Evolutionary conservation across 2,888 invertebrate species (phyloP).

Genomic region (Lymantria monacha): DNA sequence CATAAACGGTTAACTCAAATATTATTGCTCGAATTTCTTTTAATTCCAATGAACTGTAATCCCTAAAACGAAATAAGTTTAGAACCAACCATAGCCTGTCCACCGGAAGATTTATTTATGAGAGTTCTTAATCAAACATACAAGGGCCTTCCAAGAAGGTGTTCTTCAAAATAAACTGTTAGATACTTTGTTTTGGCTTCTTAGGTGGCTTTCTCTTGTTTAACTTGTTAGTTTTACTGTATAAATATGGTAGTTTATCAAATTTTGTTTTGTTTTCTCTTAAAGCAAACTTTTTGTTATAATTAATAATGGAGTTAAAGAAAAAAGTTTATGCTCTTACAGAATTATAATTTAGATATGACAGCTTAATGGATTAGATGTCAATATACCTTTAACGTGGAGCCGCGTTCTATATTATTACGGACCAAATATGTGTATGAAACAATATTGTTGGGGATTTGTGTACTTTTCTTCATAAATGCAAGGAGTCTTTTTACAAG

Average conservation of each 20-base stretch:
- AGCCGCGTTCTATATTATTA: no score
- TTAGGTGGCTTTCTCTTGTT: conserved; percentile 60
- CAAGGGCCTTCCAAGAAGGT: conserved; percentile 61
- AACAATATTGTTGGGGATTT: no score
- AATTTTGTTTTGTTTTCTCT: conserved; percentile 33
- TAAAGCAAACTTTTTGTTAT: background rate
- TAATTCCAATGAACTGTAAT: conserved; percentile 8
- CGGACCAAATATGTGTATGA: no score
- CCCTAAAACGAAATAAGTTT: conserved; percentile 19
- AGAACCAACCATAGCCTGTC: conserved; percentile 40
- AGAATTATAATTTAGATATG: no score
- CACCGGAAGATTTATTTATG: conserved; percentile 53
- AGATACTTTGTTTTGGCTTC: conserved; percentile 68
- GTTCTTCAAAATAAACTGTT: conserved; percentile 56
- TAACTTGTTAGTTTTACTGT: conserved; percentile 45
- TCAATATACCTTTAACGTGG: no score
- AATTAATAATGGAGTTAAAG: conserved; percentile 36
- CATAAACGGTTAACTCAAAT: conserved; percentile 2
- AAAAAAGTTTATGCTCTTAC: no score
- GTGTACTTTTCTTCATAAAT: no score
- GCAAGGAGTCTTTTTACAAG: no score
- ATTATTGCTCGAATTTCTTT: conserved; percentile 5
- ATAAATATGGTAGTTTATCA: conserved; percentile 44
- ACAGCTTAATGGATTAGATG: no score
- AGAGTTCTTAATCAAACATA: conserved; percentile 67